These are phyloP conservation scores for Drosophila simulans DNA, from an alignment of 1,140 invertebrate species.

Conservation along the genomic window DNA sequence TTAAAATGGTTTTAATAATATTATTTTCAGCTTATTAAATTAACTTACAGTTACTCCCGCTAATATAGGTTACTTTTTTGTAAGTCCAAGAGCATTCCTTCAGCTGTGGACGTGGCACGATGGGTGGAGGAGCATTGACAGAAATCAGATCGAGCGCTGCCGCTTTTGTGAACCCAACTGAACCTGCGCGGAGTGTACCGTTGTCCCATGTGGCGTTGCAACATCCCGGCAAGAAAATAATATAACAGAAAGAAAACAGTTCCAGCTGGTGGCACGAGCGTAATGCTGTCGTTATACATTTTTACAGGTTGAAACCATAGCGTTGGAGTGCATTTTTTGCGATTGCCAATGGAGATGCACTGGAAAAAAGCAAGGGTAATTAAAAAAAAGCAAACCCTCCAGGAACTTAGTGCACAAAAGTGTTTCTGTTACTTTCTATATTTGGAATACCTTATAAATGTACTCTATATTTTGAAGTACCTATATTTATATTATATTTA, in stretches of 20 bases:
- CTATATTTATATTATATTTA: not conserved
- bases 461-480: not conserved
- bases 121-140: constrained; percentile 30
- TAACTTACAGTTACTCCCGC: too few relatives aligned
- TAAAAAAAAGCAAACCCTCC: not conserved
- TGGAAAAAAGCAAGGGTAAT: not conserved
- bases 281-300: constrained; percentile 83
- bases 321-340: constrained; percentile 25
- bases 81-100: not conserved
- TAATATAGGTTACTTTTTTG: not conserved
- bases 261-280: constrained; percentile 81
- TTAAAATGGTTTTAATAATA: not conserved
- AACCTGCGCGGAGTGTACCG: constrained; percentile 74
- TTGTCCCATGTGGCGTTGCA: constrained; percentile 67
- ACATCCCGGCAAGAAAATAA: constrained; percentile 35
- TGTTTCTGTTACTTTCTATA: not conserved
- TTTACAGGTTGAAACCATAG: constrained; percentile 70
- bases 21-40: not conserved
- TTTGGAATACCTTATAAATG: not conserved
- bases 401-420: too few relatives aligned
- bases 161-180: constrained; percentile 66
- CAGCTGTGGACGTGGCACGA: constrained; percentile 1
- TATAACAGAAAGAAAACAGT: constrained; percentile 41
- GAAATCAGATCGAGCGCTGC: constrained; percentile 74
- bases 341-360: constrained; percentile 13